These are phyloP conservation scores for Crax fasciolata DNA, from an alignment of 2,797 vertebrate genomes.

Conservation along the genomic window DNA sequence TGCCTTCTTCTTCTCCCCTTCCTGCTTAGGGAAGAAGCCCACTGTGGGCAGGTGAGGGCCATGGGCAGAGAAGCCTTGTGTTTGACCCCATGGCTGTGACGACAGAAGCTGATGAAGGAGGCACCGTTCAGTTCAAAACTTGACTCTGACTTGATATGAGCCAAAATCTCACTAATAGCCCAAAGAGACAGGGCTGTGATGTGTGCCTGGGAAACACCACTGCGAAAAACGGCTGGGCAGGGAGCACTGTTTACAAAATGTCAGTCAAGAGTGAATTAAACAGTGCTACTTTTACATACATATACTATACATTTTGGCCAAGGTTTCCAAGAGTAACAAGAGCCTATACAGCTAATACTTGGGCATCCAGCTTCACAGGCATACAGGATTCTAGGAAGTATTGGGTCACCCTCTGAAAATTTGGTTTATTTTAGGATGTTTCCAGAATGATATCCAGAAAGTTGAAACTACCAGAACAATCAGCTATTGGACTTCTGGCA, in stretches of 20 bases:
- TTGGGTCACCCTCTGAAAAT: not conserved
- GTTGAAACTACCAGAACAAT: not conserved
- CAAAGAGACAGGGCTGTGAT: not conserved
- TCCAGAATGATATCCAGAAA: not conserved
- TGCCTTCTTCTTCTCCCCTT: not conserved
- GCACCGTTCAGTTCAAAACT: not conserved
- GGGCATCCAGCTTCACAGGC: not conserved
- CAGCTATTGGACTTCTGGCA: not conserved
- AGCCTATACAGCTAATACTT: not conserved
- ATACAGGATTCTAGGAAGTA: not conserved
- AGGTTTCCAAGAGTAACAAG: not conserved
- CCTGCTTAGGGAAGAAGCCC: not conserved
- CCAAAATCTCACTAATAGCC: not conserved
- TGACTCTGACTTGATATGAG: accelerated
- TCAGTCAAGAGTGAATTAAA: slow-evolving; percentile 11
- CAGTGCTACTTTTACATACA: slow-evolving; percentile 4
- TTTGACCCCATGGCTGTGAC: not conserved
- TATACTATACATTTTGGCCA: not conserved
- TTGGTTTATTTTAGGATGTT: not conserved
- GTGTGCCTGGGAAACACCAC: not conserved
- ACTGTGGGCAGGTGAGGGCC: accelerated
- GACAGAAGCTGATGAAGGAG: not conserved
- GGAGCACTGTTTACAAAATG: not conserved
- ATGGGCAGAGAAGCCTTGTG: not conserved
- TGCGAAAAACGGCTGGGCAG: not conserved